Conservation (phyloP, 2,797 vertebrate species). For the Brachymystax lenok region DNA sequence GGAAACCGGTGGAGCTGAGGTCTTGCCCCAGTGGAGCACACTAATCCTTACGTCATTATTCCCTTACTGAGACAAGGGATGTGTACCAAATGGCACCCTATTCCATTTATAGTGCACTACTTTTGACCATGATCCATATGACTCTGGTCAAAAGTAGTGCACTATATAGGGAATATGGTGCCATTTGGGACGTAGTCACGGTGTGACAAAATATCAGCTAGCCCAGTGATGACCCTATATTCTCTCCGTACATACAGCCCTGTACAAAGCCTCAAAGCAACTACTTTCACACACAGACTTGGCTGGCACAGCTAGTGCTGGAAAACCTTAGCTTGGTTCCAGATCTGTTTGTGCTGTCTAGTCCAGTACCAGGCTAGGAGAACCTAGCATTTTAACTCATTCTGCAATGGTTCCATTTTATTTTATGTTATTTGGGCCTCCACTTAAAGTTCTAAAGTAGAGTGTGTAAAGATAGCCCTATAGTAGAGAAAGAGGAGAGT, state of each 20-base stretch:
- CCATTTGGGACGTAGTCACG: constrained; percentile 31
- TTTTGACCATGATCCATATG: not conserved
- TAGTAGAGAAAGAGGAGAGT: not conserved
- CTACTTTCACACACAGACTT: constrained; percentile 34
- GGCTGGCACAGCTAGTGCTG: constrained; percentile 24
- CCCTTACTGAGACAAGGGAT: no score
- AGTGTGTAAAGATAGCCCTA: not conserved
- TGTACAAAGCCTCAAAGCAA: constrained; percentile 37
- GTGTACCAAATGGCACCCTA: not conserved
- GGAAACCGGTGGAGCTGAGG: constrained; percentile 45
- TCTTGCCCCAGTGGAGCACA: constrained; percentile 50
- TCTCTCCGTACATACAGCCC: constrained; percentile 37
- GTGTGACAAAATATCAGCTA: constrained; percentile 48
- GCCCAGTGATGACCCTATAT: not conserved
- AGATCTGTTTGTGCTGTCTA: not conserved
- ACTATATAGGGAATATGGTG: not conserved
- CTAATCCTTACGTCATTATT: constrained; percentile 42
- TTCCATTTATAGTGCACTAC: not conserved
- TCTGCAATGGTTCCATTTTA: not conserved
- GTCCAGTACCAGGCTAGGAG: not conserved
- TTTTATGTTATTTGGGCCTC: not conserved
- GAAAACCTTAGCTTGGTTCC: constrained; percentile 1
- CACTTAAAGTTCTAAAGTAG: not conserved
- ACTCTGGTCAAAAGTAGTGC: not conserved
- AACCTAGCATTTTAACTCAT: not conserved